Evolutionary conservation across 2,888 invertebrate species (phyloP).

Genomic region (Epistrophe grossulariae): DNA sequence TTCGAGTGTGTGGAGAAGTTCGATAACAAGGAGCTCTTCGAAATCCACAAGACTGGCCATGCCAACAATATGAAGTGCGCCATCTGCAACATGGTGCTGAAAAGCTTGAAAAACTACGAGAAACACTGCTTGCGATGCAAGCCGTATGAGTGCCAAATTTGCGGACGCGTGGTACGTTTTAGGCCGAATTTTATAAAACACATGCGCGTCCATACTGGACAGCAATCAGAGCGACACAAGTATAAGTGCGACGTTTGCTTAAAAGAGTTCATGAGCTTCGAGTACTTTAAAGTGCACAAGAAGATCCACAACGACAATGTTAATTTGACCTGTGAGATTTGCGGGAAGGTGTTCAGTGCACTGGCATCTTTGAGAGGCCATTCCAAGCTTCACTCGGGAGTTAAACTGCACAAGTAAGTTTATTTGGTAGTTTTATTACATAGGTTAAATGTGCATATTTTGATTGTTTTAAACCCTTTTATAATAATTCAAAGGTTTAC

Average conservation of each 20-base stretch:
- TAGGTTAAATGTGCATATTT: too few species aligned
- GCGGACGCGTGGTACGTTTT: conserved; percentile 83
- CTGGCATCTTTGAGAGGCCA: conserved; percentile 83
- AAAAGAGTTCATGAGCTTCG: conserved; percentile 85
- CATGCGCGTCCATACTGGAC: conserved; percentile 83
- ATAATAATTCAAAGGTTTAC: too few species aligned
- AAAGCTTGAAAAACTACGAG: conserved; percentile 83
- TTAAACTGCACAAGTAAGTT: conserved; percentile 83
- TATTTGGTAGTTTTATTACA: neutral
- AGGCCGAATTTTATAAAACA: conserved; percentile 84
- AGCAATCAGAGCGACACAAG: conserved; percentile 84
- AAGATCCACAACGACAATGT: conserved; percentile 86
- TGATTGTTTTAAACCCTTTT: too few species aligned
- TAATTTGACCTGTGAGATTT: conserved; percentile 85
- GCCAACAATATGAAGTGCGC: conserved; percentile 84
- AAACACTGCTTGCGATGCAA: conserved; percentile 83
- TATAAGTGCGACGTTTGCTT: conserved; percentile 85
- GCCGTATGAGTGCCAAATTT: conserved; percentile 83
- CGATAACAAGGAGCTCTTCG: conserved; percentile 82
- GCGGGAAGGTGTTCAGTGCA: conserved; percentile 85
- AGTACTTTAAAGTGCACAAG: conserved; percentile 86
- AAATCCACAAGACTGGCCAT: conserved; percentile 83
- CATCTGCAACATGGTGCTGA: conserved; percentile 83
- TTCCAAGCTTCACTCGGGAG: conserved; percentile 83
- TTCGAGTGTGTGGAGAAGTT: conserved; percentile 82